These are phyloP conservation scores for Numida meleagris DNA, from an alignment of 2,113 vertebrate genomes.

Conservation along the genomic window DNA sequence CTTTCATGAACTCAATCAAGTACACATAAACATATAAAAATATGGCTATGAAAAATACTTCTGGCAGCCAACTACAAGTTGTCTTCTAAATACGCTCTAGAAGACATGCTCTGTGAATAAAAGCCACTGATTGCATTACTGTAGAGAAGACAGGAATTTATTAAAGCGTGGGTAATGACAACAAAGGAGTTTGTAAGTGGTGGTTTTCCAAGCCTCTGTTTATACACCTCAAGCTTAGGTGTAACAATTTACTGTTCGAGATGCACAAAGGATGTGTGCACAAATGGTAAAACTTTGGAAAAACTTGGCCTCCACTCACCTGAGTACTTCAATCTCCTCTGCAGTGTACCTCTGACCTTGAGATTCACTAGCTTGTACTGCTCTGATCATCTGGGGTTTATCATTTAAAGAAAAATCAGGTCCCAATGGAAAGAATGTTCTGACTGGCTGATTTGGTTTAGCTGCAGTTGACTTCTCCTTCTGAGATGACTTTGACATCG, in stretches of 20 bases:
- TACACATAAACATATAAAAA: background rate
- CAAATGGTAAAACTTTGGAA: background rate
- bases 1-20: background rate
- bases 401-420: conserved; percentile 89
- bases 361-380: conserved; percentile 88
- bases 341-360: conserved; percentile 91
- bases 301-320: conserved; percentile 72
- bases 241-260: background rate
- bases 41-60: background rate
- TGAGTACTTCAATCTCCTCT: conserved; percentile 97
- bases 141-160: background rate
- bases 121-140: background rate
- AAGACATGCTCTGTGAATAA: background rate
- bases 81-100: background rate
- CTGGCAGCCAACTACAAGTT: background rate
- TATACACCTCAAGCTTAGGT: background rate
- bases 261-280: background rate
- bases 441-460: conserved; percentile 79
- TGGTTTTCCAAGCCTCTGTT: background rate
- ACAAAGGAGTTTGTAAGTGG: background rate
- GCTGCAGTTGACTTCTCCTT: conserved; percentile 78
- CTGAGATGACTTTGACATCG: conserved; percentile 80
- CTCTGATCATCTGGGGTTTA: conserved; percentile 83
- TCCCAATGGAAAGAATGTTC: conserved; percentile 90
- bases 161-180: background rate